Evolutionary conservation across 2,797 vertebrate species (phyloP).

Genomic region (Micropoecilia bifurca): DNA sequence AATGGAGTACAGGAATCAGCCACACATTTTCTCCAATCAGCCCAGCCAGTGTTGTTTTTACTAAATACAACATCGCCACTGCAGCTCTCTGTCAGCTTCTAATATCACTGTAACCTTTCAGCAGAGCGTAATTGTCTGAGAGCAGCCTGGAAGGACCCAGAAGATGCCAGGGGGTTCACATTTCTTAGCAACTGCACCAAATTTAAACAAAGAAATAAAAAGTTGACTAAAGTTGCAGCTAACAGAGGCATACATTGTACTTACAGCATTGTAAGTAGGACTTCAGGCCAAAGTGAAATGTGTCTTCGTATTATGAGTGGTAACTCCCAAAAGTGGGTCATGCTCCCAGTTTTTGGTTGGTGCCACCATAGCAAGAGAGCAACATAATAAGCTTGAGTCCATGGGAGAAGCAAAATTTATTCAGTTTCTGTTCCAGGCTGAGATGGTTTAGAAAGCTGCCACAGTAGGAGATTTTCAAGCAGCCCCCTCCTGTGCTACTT

Average conservation of each 20-base stretch:
- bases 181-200: not conserved
- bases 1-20: not conserved
- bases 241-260: slow-evolving; percentile 11
- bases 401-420: slow-evolving; percentile 61
- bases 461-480: slow-evolving; percentile 71
- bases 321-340: slow-evolving; percentile 66
- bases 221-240: slow-evolving; percentile 2
- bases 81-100: not conserved
- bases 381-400: slow-evolving; percentile 69
- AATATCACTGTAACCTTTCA: not conserved
- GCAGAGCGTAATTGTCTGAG: not conserved
- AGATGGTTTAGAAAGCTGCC: slow-evolving; percentile 70
- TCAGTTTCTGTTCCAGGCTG: slow-evolving; percentile 65
- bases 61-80: not conserved
- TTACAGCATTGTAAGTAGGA: slow-evolving; percentile 21
- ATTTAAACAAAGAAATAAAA: not conserved
- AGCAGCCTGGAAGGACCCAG: not conserved
- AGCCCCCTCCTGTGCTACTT: slow-evolving; percentile 74
- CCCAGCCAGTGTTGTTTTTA: not conserved
- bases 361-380: slow-evolving; percentile 59
- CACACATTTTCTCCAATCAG: not conserved
- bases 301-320: slow-evolving; percentile 31
- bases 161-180: not conserved
- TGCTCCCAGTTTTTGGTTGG: slow-evolving; percentile 53
- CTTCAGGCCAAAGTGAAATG: slow-evolving; percentile 33